Conservation (phyloP, 1,140 invertebrate species). For the Danaus melanippus region DNA sequence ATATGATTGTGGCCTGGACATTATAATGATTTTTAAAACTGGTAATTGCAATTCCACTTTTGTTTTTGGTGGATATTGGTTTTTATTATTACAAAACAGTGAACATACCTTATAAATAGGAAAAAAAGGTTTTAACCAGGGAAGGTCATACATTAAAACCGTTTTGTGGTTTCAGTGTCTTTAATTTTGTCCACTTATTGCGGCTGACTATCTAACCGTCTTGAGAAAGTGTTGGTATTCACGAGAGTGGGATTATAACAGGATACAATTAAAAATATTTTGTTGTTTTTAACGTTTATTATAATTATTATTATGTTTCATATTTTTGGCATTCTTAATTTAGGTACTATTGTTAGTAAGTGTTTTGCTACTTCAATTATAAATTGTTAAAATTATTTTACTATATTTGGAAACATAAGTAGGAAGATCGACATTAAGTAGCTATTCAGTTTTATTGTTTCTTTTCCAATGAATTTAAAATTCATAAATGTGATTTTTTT, state of each 20-base stretch:
- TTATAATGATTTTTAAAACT: too few relatives aligned
- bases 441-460: conserved; percentile 62
- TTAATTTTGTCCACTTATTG: too few relatives aligned
- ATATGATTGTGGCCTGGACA: too few relatives aligned
- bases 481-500: conserved; percentile 71
- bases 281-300: conserved; percentile 9
- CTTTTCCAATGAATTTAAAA: conserved; percentile 68
- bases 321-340: conserved; percentile 37
- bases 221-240: too few relatives aligned
- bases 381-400: conserved; percentile 64
- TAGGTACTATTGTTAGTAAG: conserved; percentile 54
- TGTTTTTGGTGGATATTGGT: too few relatives aligned
- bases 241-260: conserved; percentile 16
- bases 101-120: too few relatives aligned
- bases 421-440: conserved; percentile 26
- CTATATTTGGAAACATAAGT: conserved; percentile 44
- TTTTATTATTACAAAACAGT: too few relatives aligned
- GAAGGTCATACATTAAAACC: too few relatives aligned
- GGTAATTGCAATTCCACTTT: conserved; percentile 7
- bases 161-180: too few relatives aligned
- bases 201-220: too few relatives aligned
- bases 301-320: conserved; percentile 22
- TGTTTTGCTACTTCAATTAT: conserved; percentile 54
- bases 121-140: too few relatives aligned
- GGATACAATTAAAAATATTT: conserved; percentile 20